Base-by-base conservation (phyloP, 2,113 vertebrate genomes). In the Pyrgilauda ruficollis region DNA sequence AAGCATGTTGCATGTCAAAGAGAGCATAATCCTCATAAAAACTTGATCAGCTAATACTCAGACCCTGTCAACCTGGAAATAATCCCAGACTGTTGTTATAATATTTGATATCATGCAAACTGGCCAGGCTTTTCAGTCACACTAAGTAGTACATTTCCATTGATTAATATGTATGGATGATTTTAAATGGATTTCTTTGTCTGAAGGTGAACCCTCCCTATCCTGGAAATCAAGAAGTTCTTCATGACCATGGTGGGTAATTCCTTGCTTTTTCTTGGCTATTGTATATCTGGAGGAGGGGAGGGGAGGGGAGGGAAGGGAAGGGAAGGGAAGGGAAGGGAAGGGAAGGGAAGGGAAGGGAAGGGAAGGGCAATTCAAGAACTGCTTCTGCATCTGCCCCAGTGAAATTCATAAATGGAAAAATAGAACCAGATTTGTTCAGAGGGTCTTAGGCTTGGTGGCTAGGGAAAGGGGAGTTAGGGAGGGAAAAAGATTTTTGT, bases 171-270 rank as follows among this genome's bases (percentile, higher is more conserved):
- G 2, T 49, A 28, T 67, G 21, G 37, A 49, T 35, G 47, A 47
- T 73, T 89, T 81, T 69, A 62, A 64, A 95, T 35, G 12, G 41
- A 85, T 77, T 82, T 86, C 19, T 96, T 69, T 96, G 56, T 92
- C 53, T 88, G 7, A 79, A 98, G 98, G 93, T 97, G 50, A 93
- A 43, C 41, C 37, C 75, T 46, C n/a, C 58, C 17, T 75, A 95
- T 55, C 87, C 95, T 58, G 97, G 87, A 66, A 97, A 97, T 80
- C 88, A 93, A 80, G 96, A 97, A 35, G 86, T 85, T 80, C 81
- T 90, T 89, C 90, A 93, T 30, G 94, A 88, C 58, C 95, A 93
- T 7, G 96, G 98, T 98, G 94, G 31, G 66, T 37, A 46, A 52
- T 79, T 80, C 1, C 53, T 78, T 39, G 13, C 13, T 33, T 76